phyloP scores from a whole-genome alignment of 2,888 invertebrate species.

The Oligia fasciuncula region DNA sequence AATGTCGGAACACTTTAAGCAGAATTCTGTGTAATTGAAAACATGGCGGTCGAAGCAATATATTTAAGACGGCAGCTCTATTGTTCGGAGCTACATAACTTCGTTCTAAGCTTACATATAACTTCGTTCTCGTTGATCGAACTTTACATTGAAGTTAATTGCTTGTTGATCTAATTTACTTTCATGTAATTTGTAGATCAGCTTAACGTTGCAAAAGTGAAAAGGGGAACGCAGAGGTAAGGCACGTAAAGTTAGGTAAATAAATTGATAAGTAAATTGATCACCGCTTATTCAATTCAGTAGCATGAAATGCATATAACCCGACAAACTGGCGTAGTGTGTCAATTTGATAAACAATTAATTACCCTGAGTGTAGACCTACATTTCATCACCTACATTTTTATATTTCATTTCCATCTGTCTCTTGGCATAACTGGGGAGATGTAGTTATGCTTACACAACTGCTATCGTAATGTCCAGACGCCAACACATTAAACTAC shows the following conservation, averaged over 20 bases:
- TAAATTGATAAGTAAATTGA: background rate
- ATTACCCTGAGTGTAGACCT: too few species aligned
- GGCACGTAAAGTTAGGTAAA: background rate
- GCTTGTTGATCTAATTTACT: constrained; percentile 23
- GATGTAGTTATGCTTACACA: too few species aligned
- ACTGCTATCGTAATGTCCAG: too few species aligned
- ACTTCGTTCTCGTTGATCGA: constrained; percentile 31
- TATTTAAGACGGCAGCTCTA: constrained; percentile 40
- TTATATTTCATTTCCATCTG: too few species aligned
- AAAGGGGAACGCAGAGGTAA: background rate
- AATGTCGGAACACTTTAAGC: constrained; percentile 41
- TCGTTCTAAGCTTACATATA: constrained; percentile 44
- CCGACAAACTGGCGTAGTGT: background rate
- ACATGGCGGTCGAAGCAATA: constrained; percentile 44
- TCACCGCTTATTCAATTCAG: background rate
- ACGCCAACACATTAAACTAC: too few species aligned
- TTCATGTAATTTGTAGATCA: background rate
- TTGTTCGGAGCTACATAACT: constrained; percentile 26
- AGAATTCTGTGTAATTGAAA: constrained; percentile 54
- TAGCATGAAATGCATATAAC: background rate
- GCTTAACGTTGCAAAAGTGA: background rate
- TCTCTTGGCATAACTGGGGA: too few species aligned
- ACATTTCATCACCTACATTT: too few species aligned
- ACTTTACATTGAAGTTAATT: constrained; percentile 38
- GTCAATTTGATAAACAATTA: background rate